Percentiles rank a stretch among this genome's conserved stretches.
Evolutionary conservation across 1,140 invertebrate species (phyloP).

Genomic region (Drosophila ananassae): DNA sequence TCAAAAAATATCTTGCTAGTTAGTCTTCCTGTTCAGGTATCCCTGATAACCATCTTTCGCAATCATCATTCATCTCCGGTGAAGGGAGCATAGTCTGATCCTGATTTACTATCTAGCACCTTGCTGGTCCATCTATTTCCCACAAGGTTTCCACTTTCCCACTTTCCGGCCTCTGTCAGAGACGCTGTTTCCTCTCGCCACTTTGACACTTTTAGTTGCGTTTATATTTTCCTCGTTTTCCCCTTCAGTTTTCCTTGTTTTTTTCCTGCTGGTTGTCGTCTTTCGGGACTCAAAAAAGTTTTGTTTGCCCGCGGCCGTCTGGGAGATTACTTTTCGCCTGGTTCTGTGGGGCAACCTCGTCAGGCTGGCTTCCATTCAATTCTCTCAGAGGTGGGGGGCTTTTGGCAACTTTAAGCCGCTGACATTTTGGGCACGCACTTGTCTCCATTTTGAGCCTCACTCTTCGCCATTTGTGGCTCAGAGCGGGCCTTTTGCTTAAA

Average conservation of each 20-base stretch:
- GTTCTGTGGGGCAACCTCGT: constrained; percentile 26
- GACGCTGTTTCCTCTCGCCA: constrained; percentile 53
- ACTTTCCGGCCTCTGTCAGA: not conserved
- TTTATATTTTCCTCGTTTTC: constrained; percentile 20
- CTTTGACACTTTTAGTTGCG: constrained; percentile 77
- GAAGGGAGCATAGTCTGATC: constrained; percentile 15
- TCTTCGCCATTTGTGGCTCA: not conserved
- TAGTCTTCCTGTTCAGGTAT: not conserved
- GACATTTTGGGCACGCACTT: constrained; percentile 77
- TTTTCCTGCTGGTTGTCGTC: not conserved
- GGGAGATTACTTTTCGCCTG: constrained; percentile 71
- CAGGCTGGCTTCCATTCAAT: constrained; percentile 20
- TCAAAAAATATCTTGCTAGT: too few relatives aligned
- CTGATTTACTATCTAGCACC: constrained; percentile 61
- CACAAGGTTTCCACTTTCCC: constrained; percentile 4
- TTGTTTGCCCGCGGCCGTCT: constrained; percentile 66
- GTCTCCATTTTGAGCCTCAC: constrained; percentile 30
- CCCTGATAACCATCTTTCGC: constrained; percentile 16
- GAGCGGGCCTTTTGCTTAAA: not conserved
- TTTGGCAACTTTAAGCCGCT: constrained; percentile 71
- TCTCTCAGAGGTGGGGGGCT: constrained; percentile 30
- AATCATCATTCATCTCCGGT: constrained; percentile 50
- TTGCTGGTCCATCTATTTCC: constrained; percentile 29
- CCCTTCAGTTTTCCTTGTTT: constrained; percentile 9
- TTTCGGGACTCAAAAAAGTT: constrained; percentile 54